Base-by-base conservation (phyloP, 2,888 invertebrate species). In the Orgyia antiqua region DNA sequence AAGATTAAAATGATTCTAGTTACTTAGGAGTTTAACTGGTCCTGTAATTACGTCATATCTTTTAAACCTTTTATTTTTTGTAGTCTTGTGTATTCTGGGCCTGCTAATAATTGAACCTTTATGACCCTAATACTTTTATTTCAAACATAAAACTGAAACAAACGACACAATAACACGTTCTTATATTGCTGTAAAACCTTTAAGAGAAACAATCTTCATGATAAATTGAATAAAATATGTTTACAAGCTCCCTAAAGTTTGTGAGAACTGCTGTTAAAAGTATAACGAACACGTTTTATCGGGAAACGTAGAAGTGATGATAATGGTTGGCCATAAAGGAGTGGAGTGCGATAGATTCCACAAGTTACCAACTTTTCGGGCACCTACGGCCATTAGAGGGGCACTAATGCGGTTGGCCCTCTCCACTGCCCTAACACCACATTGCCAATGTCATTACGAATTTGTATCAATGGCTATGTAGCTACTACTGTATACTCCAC, bases 241-340 rank as follows among this genome's bases (percentile, higher is more conserved):
- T 76, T 71, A 72, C 68, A 64, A 68, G 62, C 63, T 65, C 58
- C 72, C 68, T 67, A 67, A 82, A 80, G 62, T 75, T 73, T 45
- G 49, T 45, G 53, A 58, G 57, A 74, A 74, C 65, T 68, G 68
- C 67, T 72, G 71, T 79, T 77, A 69, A 72, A 79, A 80, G 73
- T 75, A 61, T 61, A 64, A 59, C 66, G 63, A 70, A 68, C 82
- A 82, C 82, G 80, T 83, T 83, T 80, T 79, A 82, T 82, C 79
- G 82, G 66, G 55, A 68, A 76, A 73, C 71, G 76, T 68, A 72
- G 65, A 69, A 68, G 64, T 70, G 76, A 75, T 76, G 82, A 80
- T 84, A 84, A 84, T 84, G 84, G 78, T 49, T 45, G 73, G 65
- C 68, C 83, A 73, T 84, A 84, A 84, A 83, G 83, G 82, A 77